A percentile compares a stretch with the other conserved stretches of the same genome.
Conservation (phyloP, 2,797 vertebrate genomes). For the Falco peregrinus region DNA sequence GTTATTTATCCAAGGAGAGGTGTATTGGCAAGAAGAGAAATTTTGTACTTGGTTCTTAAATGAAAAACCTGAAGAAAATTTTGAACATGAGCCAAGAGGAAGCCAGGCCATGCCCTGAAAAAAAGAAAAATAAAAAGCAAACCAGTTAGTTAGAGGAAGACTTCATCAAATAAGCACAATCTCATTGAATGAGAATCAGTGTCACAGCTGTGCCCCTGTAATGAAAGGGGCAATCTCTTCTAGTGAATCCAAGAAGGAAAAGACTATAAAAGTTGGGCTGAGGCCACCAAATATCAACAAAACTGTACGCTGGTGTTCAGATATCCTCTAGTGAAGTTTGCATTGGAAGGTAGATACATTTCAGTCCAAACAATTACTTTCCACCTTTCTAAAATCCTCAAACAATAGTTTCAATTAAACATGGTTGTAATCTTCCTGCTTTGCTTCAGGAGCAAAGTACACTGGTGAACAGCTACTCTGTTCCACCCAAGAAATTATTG, state of each 20-base stretch:
- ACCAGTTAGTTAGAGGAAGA: background rate
- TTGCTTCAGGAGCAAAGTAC: background rate
- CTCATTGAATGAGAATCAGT: background rate
- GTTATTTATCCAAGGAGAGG: background rate
- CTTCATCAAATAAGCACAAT: background rate
- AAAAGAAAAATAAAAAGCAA: background rate
- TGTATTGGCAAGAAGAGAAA: background rate
- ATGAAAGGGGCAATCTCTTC: background rate
- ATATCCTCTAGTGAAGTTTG: background rate
- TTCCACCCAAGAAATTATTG: background rate
- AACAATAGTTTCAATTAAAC: background rate
- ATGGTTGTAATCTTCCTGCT: background rate
- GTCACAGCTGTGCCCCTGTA: background rate
- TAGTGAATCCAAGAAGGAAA: background rate
- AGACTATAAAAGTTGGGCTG: background rate
- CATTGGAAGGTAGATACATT: background rate
- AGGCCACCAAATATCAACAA: background rate
- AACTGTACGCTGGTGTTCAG: background rate
- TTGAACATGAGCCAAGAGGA: background rate
- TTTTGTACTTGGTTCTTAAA: background rate
- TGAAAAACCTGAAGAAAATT: background rate
- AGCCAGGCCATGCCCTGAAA: rapidly evolving
- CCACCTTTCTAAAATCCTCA: background rate
- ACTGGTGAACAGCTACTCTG: background rate
- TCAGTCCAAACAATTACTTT: background rate